Percentiles rank a stretch among this genome's conserved stretches.
These are phyloP conservation scores for Sebastiscus tertius DNA, from an alignment of 2,797 vertebrate genomes.

Conservation along the genomic window DNA sequence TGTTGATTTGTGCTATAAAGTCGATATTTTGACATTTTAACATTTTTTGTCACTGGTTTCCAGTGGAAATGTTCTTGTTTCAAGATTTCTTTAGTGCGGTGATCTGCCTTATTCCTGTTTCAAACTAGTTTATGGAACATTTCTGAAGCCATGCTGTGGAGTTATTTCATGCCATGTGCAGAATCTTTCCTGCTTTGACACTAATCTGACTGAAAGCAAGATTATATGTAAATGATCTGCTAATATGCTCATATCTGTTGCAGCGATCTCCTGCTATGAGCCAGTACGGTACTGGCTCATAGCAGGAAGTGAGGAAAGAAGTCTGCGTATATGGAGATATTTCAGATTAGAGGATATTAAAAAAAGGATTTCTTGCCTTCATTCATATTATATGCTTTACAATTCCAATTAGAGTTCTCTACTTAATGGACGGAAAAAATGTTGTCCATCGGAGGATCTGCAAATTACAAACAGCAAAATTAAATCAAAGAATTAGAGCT, in stretches of 20 bases:
- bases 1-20: too few relatives aligned
- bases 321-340: not conserved
- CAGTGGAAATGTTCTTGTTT: not conserved
- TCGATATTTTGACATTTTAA: too few relatives aligned
- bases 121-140: not conserved
- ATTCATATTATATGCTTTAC: slow-evolving; percentile 5
- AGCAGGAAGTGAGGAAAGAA: not conserved
- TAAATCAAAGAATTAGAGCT: not conserved
- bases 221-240: not conserved
- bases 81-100: not conserved
- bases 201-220: not conserved
- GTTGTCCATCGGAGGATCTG: not conserved
- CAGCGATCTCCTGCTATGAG: not conserved
- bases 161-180: not conserved
- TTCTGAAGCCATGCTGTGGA: not conserved
- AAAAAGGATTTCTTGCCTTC: not conserved
- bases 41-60: too few relatives aligned
- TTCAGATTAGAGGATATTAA: slow-evolving; percentile 11
- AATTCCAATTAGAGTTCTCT: not conserved
- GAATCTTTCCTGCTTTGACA: not conserved
- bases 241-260: not conserved
- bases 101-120: not conserved
- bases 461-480: not conserved
- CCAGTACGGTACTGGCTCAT: not conserved
- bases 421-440: not conserved